Conservation (phyloP, 2,888 invertebrate species). For the Cosmorhoe ocellata region DNA sequence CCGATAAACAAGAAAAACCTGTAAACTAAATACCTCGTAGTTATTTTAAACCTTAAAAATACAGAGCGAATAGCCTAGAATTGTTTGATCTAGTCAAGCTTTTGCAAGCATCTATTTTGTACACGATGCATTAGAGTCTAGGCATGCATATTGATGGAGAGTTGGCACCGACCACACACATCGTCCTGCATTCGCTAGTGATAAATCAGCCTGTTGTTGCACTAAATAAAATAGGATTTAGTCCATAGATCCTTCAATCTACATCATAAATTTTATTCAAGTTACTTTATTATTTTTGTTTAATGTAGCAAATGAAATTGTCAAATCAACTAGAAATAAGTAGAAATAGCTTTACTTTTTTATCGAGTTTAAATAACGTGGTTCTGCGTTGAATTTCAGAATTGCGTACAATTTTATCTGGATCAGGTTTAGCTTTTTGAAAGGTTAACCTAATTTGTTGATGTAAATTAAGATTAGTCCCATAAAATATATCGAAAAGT, state of each 20-base stretch:
- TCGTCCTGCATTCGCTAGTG: slow-evolving; percentile 1
- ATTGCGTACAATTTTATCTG: too few relatives aligned
- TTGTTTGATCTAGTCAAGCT: slow-evolving; percentile 1
- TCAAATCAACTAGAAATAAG: too few relatives aligned
- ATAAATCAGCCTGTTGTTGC: slow-evolving; percentile 3
- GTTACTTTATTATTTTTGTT: too few relatives aligned
- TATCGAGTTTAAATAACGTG: too few relatives aligned
- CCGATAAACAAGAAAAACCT: too few relatives aligned
- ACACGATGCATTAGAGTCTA: slow-evolving; percentile 2
- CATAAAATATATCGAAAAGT: slow-evolving; percentile 1
- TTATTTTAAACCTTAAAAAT: background rate
- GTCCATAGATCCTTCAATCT: background rate
- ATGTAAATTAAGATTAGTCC: background rate
- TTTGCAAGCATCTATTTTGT: slow-evolving; percentile 12
- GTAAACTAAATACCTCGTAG: too few relatives aligned
- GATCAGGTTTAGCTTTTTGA: background rate
- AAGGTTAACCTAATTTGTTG: background rate
- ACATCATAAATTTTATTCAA: too few relatives aligned
- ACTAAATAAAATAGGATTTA: background rate
- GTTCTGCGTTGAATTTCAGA: too few relatives aligned
- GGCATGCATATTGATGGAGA: slow-evolving; percentile 19
- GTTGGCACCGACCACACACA: slow-evolving; percentile 13
- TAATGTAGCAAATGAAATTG: too few relatives aligned
- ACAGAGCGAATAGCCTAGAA: slow-evolving; percentile 1
- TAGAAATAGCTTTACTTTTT: too few relatives aligned